Evolutionary conservation across 2,888 invertebrate genomes (phyloP).

Genomic region (Ochropleura leucogaster): DNA sequence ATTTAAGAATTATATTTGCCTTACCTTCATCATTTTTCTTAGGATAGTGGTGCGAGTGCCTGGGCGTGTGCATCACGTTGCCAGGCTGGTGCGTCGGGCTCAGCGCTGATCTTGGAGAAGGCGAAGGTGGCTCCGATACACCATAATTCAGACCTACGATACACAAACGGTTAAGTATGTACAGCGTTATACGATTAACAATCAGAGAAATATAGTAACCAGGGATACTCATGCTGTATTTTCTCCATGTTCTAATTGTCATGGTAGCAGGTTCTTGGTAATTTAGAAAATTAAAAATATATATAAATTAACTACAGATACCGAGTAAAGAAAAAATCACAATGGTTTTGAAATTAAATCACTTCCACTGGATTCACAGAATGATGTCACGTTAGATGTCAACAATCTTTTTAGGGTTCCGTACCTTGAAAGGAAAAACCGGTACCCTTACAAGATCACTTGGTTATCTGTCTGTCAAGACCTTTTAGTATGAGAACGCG

Average conservation of each 20-base stretch:
- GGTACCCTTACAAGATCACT: too few species aligned
- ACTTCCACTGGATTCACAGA: neutral
- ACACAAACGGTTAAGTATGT: neutral
- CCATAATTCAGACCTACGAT: constrained; percentile 85
- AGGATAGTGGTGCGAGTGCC: constrained; percentile 91
- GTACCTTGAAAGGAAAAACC: too few species aligned
- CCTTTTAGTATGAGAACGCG: too few species aligned
- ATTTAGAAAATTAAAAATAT: neutral
- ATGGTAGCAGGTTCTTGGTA: neutral
- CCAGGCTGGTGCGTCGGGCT: constrained; percentile 88
- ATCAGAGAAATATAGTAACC: neutral
- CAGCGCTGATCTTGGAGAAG: constrained; percentile 87
- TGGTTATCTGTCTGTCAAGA: too few species aligned
- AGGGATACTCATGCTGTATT: neutral
- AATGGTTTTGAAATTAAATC: constrained; percentile 25
- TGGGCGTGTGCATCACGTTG: constrained; percentile 85
- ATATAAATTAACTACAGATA: constrained; percentile 1
- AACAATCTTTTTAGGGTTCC: constrained; percentile 5
- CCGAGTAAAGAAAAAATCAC: constrained; percentile 15
- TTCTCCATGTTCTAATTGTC: neutral
- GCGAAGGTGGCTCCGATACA: constrained; percentile 88
- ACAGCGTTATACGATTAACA: neutral
- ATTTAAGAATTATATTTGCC: constrained; percentile 9
- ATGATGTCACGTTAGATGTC: constrained; percentile 24
- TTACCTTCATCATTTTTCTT: constrained; percentile 93